Base-by-base conservation (phyloP, 2,113 vertebrate species). In the Ancistrus triradiatus region DNA sequence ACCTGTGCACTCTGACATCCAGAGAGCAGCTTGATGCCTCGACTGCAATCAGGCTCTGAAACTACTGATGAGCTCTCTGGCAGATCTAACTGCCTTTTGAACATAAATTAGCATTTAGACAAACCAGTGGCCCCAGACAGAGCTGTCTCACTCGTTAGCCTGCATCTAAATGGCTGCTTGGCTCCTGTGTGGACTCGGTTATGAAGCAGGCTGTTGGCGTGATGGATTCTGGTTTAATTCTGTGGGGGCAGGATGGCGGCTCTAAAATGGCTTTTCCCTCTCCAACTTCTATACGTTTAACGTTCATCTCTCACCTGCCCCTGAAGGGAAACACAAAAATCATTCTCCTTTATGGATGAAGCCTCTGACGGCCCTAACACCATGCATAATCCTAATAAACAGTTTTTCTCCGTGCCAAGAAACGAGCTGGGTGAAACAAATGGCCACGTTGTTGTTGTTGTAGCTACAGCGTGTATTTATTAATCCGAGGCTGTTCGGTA, bases 101-200 rank as follows among this genome's bases (percentile, higher is more conserved):
- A 69, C 57, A 51, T 62, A 67, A 66, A 70, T 67, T 74, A 63
- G 59, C 52, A 67, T 74, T 74, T 69, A 70, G 63, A 69, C 61
- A 74, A 74, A 74, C 49, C 43, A 46, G 31, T 38, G 46, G 51
- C 38, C 24, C 31, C 47, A 63, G 49, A 66, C 52, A 38, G 51
- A 67, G 47, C 40, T 33, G 38, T 63, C 47, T 62, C 40, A 58
- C 40, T 62, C 37, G 51, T 70, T 70, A 70, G 38, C 33, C 27
- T 63, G 72, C 59, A 67, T 74, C 63, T 74, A 70, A 70, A 63
- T 63, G 59, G 68, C 68, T 70, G 63, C 27, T 63, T 70, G 67
- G 58, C 55, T 70, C 51, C 37, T 25, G 33, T 52, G 46, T 48
- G 58, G 61, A 63, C 59, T 52, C 2, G 59, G 47, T 47, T 40